Percentiles rank a stretch among this genome's conserved stretches.
Conservation (phyloP, 2,797 vertebrate species). For the Hoplostethus atlanticus region DNA sequence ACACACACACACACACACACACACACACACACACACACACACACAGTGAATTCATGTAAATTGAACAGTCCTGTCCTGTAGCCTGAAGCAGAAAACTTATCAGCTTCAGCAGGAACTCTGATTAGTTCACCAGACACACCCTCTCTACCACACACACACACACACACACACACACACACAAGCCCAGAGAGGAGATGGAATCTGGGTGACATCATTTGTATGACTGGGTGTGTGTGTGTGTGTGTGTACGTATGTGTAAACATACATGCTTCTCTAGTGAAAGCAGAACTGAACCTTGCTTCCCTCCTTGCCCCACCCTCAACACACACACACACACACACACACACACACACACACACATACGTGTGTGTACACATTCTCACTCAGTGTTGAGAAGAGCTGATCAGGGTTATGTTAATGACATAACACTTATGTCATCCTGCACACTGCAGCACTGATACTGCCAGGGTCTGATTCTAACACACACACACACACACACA, state of each 20-base stretch:
- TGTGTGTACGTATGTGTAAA: conserved; percentile 20
- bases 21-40: conserved; percentile 4
- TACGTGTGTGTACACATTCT: too few relatives aligned
- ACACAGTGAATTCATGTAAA: not conserved
- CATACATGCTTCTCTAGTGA: conserved; percentile 15
- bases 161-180: not conserved
- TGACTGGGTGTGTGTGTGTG: conserved; percentile 14
- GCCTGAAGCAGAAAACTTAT: too few relatives aligned
- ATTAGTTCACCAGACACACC: too few relatives aligned
- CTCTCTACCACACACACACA: too few relatives aligned
- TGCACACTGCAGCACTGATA: too few relatives aligned
- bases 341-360: not conserved
- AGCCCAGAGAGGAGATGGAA: conserved; percentile 2
- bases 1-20: conserved; percentile 3
- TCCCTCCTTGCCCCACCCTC: not conserved
- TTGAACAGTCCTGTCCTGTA: not conserved
- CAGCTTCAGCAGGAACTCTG: too few relatives aligned
- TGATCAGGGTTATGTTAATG: too few relatives aligned
- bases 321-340: conserved; percentile 12
- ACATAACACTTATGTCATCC: too few relatives aligned
- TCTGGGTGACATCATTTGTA: conserved; percentile 50
- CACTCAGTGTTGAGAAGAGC: too few relatives aligned
- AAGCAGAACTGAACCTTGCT: conserved; percentile 13
- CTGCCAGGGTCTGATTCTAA: too few relatives aligned
- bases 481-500: too few relatives aligned